Percentiles rank a stretch among this genome's conserved stretches.
phyloP scores from a whole-genome alignment of 2,113 vertebrate species.

The Hyla sarda region DNA sequence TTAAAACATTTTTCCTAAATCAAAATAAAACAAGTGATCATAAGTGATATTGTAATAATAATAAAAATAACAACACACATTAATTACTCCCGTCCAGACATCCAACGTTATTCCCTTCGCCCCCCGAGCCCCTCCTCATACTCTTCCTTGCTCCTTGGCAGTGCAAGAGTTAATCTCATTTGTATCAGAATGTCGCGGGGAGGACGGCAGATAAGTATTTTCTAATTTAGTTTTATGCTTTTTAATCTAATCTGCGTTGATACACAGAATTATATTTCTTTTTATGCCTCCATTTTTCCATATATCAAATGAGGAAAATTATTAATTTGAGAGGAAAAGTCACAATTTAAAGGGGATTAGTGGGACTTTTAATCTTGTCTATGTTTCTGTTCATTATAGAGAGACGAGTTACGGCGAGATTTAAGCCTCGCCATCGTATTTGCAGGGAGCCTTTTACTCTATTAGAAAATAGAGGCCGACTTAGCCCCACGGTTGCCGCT shows the following conservation, averaged over 20 bases:
- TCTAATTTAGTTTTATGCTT: constrained; percentile 57
- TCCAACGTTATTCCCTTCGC: too few relatives aligned
- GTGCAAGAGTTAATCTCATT: constrained; percentile 41
- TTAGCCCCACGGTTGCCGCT: not conserved
- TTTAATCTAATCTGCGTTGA: constrained; percentile 51
- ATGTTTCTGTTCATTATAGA: constrained; percentile 64
- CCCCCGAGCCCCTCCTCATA: not conserved
- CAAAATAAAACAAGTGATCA: too few relatives aligned
- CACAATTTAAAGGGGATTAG: constrained; percentile 65
- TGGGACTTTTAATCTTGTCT: constrained; percentile 57
- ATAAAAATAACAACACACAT: too few relatives aligned
- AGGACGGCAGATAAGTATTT: constrained; percentile 43
- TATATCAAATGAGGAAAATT: constrained; percentile 63
- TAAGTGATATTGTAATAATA: too few relatives aligned
- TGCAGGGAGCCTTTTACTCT: constrained; percentile 65
- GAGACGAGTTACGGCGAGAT: constrained; percentile 60
- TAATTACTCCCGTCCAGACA: too few relatives aligned
- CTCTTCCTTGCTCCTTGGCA: not conserved
- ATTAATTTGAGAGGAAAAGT: constrained; percentile 65
- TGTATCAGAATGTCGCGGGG: constrained; percentile 43
- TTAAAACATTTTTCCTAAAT: not conserved
- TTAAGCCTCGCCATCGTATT: constrained; percentile 60
- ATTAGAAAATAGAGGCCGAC: constrained; percentile 66
- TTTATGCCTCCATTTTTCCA: constrained; percentile 57
- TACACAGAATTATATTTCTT: constrained; percentile 30